These are phyloP conservation scores for Benthosema pterotum DNA, from an alignment of 2,797 vertebrate genomes.

Conservation along the genomic window DNA sequence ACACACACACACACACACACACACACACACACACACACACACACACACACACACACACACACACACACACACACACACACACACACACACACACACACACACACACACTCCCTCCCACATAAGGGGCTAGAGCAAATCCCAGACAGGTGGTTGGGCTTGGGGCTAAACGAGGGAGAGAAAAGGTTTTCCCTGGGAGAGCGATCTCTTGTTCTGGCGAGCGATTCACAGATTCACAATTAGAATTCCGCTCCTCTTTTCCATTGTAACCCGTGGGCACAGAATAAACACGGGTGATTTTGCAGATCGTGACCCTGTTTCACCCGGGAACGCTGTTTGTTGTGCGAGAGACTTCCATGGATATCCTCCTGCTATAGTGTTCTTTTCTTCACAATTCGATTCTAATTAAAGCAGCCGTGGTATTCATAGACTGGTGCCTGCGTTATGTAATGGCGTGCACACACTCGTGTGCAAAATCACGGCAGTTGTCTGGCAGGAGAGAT, in stretches of 20 bases:
- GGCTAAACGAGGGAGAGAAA: constrained; percentile 45
- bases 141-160: constrained; percentile 58
- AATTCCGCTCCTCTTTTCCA: constrained; percentile 32
- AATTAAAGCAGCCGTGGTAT: no score
- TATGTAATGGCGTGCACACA: no score
- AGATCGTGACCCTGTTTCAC: neutral
- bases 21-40: neutral
- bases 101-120: neutral
- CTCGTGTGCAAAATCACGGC: no score
- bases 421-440: no score
- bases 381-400: no score
- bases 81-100: neutral
- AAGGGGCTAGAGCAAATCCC: constrained; percentile 47
- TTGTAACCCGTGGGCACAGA: constrained; percentile 11
- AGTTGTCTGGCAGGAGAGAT: no score
- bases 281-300: neutral
- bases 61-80: neutral
- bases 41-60: neutral
- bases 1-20: neutral
- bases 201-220: constrained; percentile 30
- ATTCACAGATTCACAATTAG: constrained; percentile 38
- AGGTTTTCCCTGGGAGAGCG: constrained; percentile 57
- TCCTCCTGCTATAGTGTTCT: no score
- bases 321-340: no score
- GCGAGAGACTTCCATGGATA: no score